phyloP scores from a whole-genome alignment of 1,140 invertebrate genomes.

The Varroa destructor region DNA sequence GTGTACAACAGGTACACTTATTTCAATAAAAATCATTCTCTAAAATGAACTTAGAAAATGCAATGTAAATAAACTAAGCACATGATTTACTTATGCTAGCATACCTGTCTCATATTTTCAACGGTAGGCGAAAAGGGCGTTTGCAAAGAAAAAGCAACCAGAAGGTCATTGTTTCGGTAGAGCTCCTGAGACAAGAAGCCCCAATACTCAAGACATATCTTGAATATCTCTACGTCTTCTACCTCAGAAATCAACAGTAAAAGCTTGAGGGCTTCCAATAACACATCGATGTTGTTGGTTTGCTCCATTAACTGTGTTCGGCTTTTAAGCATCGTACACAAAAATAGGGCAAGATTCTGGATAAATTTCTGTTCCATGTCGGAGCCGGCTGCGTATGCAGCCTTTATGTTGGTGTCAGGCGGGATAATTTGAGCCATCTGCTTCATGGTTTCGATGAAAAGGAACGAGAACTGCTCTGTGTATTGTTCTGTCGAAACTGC shows the following conservation, averaged over 20 bases:
- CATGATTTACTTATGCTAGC: too few relatives aligned
- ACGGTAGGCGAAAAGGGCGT: too few relatives aligned
- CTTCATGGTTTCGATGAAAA: conserved; percentile 79
- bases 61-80: too few relatives aligned
- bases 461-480: conserved; percentile 72
- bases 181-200: conserved; percentile 78
- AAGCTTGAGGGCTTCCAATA: conserved; percentile 63
- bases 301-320: conserved; percentile 77
- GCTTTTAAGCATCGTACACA: conserved; percentile 92
- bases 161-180: conserved; percentile 51
- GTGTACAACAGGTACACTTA: too few relatives aligned
- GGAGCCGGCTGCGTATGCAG: conserved; percentile 76
- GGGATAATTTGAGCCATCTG: conserved; percentile 68
- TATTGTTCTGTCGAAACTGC: conserved; percentile 58
- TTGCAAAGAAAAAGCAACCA: conserved; percentile 37
- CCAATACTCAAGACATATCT: conserved; percentile 99
- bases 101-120: too few relatives aligned
- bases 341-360: conserved; percentile 91
- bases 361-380: conserved; percentile 99
- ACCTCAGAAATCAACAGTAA: conserved; percentile 94
- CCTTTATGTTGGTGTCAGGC: conserved; percentile 72
- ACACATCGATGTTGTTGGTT: conserved; percentile 38
- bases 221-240: conserved; percentile 98
- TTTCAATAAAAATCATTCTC: too few relatives aligned
- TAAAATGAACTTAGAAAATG: too few relatives aligned